Base-by-base conservation (phyloP, 2,888 invertebrate species). In the Nemotelus pantherinus region DNA sequence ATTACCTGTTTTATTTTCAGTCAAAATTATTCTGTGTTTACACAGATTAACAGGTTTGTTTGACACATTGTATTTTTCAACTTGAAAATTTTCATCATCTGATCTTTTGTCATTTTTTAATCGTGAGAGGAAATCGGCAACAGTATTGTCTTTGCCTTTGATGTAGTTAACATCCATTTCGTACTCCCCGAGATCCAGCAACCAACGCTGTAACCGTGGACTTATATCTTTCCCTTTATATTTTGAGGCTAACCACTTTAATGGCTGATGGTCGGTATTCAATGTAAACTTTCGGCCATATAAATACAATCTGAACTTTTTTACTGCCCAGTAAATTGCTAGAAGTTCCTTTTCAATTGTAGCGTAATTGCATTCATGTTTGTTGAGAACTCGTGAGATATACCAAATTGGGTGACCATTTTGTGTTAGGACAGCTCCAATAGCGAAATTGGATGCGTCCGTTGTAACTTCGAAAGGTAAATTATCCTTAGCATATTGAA, bases 301-400 rank as follows among this genome's bases (percentile, higher is more conserved):
- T 3, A 85, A 10, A 45, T 85, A 85, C 0, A 83, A 84, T 48
- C 84, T 67, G 47, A 85, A 85, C 65, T 84, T 82, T 80, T 84
- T 83, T 2, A 80, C 79, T 0, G 82, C 83, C 83, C 82, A 84
- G 0, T 84, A 81, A 3, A 85, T 82, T 0, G 81, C 82, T 65
- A 84, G 57, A 3, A 85, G 70, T 80, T 85, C 85, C 64, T 84
- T 85, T 76, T 85, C 84, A 9, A 84, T 82, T 2, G 82, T 81
- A 0, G 80, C 78, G 60, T 83, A 83, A 48, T 81, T 82, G 4
- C 6, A 68, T 80, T 83, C 82, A 0, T 81, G 78, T 9, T 71
- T 64, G n/a, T 79, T 81, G 74, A 80, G 70, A 0, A 67, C 67
- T 25, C 76, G 6, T n/a, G 82, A 83, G 1, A 83, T 78, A 74